Base-by-base conservation (phyloP, 2,888 invertebrate genomes). In the Hermodice carunculata region DNA sequence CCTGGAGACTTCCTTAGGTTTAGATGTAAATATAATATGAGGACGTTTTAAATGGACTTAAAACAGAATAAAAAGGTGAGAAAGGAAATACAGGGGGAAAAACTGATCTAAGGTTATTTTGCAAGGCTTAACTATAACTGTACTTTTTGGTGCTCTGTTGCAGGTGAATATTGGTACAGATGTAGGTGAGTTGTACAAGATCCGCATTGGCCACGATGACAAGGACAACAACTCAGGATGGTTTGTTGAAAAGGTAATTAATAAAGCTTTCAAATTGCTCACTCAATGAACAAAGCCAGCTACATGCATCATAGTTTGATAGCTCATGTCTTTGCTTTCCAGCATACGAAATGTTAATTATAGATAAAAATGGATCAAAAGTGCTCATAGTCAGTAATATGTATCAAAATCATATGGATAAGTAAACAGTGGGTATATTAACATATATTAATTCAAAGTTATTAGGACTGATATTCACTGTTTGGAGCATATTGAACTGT, bases 231-330 rank as follows among this genome's bases (percentile, higher is more conserved):
- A 66, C 19, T 57, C 73, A 29, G 76, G 75, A 42, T 82, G 82
- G 82, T 80, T 71, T 65, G 40, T 82, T 22, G 78, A 81, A n/a
- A 78, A 78, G 74, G 78, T 81, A 44, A 46, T 57, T 34, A n/a
- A n/a, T n/a, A n/a, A n/a, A n/a, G n/a, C n/a, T n/a, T n/a, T n/a
- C n/a, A n/a, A n/a, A n/a, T n/a, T n/a, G n/a, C n/a, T n/a, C n/a
- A n/a, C n/a, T n/a, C n/a, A n/a, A n/a, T n/a, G n/a, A n/a, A n/a
- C n/a, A n/a, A n/a, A n/a, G n/a, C n/a, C n/a, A n/a, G n/a, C n/a
- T n/a, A n/a, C n/a, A n/a, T n/a, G n/a, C n/a, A n/a, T n/a, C n/a
- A n/a, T n/a, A n/a, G n/a, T n/a, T n/a, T n/a, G n/a, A n/a, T n/a
- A n/a, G n/a, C n/a, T n/a, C n/a, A n/a, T n/a, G n/a, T n/a, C n/a